Evolutionary conservation across 2,113 vertebrate species (phyloP).

Genomic region (Phoenicopterus ruber): DNA sequence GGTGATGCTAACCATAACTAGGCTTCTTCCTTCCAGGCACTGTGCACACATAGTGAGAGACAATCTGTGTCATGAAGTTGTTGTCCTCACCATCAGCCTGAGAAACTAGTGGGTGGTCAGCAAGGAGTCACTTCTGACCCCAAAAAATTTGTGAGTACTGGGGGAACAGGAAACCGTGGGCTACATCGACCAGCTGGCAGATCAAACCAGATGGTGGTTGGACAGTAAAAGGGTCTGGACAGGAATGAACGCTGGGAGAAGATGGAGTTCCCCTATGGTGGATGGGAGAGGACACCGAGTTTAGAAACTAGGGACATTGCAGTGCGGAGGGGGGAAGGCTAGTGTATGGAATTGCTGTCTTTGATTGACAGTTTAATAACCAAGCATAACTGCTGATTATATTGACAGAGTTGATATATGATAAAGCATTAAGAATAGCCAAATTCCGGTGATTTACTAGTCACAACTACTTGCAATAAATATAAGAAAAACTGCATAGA

Average conservation of each 20-base stretch:
- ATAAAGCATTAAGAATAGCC: not conserved
- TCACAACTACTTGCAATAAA: not conserved
- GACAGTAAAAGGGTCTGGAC: not conserved
- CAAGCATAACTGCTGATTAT: not conserved
- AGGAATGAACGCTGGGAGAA: not conserved
- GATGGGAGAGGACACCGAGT: not conserved
- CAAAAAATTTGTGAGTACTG: not conserved
- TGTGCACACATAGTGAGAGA: not conserved
- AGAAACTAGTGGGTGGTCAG: not conserved
- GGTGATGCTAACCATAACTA: not conserved
- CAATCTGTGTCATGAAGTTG: not conserved
- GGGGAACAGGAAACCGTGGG: not conserved
- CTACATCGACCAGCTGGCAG: not conserved
- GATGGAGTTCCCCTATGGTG: not conserved
- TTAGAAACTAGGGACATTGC: not conserved
- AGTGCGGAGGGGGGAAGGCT: not conserved
- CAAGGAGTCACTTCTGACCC: not conserved
- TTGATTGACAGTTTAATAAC: not conserved
- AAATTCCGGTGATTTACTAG: not conserved
- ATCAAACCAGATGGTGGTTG: accelerated
- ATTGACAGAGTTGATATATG: not conserved
- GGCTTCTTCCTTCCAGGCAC: not conserved
- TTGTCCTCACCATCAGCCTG: not conserved
- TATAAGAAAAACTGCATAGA: not conserved
- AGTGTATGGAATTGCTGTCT: not conserved